Evolutionary conservation across 2,888 invertebrate genomes (phyloP).

Genomic region (Andrena hattorfiana): DNA sequence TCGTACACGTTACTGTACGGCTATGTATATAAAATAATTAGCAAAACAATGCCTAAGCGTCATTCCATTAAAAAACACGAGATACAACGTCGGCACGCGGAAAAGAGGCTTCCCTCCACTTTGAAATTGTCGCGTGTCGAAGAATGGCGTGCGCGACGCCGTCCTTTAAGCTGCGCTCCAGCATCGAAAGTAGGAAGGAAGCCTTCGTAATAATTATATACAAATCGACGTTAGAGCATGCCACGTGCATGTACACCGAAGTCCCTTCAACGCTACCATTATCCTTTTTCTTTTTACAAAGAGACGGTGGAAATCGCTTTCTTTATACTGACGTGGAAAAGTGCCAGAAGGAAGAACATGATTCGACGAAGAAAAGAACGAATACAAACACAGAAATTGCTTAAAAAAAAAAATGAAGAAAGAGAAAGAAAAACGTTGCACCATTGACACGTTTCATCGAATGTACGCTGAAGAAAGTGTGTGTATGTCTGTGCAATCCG

Average conservation of each 20-base stretch:
- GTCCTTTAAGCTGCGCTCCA: constrained; percentile 28
- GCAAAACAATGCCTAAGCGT: constrained; percentile 76
- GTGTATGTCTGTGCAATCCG: constrained; percentile 38
- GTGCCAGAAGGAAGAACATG: constrained; percentile 68
- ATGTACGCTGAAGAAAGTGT: constrained; percentile 35
- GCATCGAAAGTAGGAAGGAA: constrained; percentile 48
- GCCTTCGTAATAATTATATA: constrained; percentile 36
- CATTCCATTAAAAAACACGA: constrained; percentile 72
- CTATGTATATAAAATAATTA: constrained; percentile 69
- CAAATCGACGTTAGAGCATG: constrained; percentile 37
- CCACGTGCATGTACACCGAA: constrained; percentile 20
- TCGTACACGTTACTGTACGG: constrained; percentile 58
- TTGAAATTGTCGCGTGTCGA: constrained; percentile 30
- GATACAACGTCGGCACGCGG: constrained; percentile 48
- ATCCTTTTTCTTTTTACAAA: not conserved
- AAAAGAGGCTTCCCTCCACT: constrained; percentile 3
- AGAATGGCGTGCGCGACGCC: constrained; percentile 32
- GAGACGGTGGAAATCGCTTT: constrained; percentile 32
- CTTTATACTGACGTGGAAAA: constrained; percentile 44
- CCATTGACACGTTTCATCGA: constrained; percentile 17
- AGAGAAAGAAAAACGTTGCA: constrained; percentile 7
- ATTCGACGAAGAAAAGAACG: constrained; percentile 50
- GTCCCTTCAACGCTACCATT: not conserved
- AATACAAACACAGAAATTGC: constrained; percentile 15
- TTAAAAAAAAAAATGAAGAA: not conserved